A percentile compares a stretch with the other conserved stretches of the same genome.
These are phyloP conservation scores for Ophion costatus DNA, from an alignment of 2,888 invertebrate species.

Conservation along the genomic window DNA sequence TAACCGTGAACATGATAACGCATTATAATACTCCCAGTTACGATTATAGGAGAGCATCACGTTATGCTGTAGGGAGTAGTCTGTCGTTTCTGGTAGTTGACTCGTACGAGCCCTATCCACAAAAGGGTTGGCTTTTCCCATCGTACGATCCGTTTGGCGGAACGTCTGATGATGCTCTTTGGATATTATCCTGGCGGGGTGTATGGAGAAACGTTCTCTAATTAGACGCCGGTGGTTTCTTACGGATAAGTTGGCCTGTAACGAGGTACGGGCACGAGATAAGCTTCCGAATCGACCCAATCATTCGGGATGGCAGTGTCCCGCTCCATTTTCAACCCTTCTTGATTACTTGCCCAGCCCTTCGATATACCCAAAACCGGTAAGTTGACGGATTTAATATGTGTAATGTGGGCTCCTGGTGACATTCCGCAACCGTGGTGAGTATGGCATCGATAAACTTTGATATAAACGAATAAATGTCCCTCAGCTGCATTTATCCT, in stretches of 20 bases:
- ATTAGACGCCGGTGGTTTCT: constrained; percentile 47
- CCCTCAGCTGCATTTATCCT: background rate
- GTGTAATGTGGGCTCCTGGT: constrained; percentile 6
- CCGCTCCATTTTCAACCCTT: constrained; percentile 7
- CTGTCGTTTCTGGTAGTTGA: constrained; percentile 30
- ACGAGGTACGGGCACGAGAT: constrained; percentile 53
- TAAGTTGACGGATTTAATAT: constrained; percentile 19
- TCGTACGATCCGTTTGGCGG: constrained; percentile 23
- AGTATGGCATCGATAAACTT: background rate
- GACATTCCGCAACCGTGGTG: background rate
- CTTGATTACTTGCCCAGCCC: constrained; percentile 29
- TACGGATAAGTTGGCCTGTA: constrained; percentile 56
- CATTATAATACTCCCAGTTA: background rate
- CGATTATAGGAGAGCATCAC: constrained; percentile 34
- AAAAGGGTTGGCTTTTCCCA: constrained; percentile 5
- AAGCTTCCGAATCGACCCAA: constrained; percentile 52
- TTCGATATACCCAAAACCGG: background rate
- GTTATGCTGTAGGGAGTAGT: constrained; percentile 42
- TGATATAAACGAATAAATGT: background rate
- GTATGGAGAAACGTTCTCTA: constrained; percentile 37
- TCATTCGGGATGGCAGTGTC: constrained; percentile 15
- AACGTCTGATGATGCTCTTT: constrained; percentile 16
- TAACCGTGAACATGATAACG: no score
- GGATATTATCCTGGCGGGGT: background rate
- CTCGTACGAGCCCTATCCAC: background rate